phyloP scores from a whole-genome alignment of 2,113 vertebrate species.

The Nymphicus hollandicus region DNA sequence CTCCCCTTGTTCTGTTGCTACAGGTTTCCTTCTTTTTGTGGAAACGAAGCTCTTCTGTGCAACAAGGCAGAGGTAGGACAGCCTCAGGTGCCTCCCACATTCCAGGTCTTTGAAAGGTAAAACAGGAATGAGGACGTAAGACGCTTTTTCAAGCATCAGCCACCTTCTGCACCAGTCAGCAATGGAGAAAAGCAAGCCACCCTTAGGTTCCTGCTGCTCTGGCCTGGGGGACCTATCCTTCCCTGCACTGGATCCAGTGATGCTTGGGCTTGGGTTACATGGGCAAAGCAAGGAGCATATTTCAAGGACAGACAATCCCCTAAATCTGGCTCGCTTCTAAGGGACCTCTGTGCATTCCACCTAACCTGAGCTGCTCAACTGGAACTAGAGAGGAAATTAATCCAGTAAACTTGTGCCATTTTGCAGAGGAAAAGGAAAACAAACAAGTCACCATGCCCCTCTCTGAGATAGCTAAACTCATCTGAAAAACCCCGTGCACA shows the following conservation, averaged over 20 bases:
- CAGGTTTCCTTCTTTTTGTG: neutral
- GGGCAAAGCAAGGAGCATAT: neutral
- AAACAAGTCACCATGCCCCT: neutral
- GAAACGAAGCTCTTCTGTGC: neutral
- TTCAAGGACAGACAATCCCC: neutral
- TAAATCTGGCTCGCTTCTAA: rapidly evolving
- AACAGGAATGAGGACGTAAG: neutral
- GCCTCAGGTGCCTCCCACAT: neutral
- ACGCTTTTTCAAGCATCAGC: neutral
- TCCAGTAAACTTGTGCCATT: neutral
- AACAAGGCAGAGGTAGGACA: neutral
- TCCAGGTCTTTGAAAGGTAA: neutral
- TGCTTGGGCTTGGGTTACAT: neutral
- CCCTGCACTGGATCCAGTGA: rapidly evolving
- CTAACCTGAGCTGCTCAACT: neutral
- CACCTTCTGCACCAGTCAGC: neutral
- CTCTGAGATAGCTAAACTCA: neutral
- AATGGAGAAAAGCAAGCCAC: neutral
- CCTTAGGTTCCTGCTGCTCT: neutral
- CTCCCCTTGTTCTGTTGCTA: neutral
- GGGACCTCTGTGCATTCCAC: neutral
- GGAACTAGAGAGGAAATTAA: neutral
- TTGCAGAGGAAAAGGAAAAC: neutral
- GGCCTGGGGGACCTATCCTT: neutral
- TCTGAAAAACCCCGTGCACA: neutral